A percentile compares a stretch with the other conserved stretches of the same genome.
These are phyloP conservation scores for Criorhina ranunculi DNA, from an alignment of 2,888 invertebrate genomes.

Conservation along the genomic window DNA sequence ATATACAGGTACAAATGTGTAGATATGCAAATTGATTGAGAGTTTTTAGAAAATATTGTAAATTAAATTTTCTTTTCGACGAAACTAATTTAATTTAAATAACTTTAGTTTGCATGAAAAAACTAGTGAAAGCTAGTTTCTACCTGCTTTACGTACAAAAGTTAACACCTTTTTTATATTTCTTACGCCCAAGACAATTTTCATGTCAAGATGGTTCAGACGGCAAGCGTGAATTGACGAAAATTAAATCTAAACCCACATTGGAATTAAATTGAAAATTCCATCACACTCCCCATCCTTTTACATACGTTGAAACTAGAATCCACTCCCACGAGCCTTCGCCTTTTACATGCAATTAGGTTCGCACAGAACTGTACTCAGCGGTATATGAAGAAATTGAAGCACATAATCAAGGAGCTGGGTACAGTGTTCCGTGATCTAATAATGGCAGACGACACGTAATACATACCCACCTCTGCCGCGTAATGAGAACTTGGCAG, in stretches of 20 bases:
- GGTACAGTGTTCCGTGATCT: neutral
- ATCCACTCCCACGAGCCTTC: neutral
- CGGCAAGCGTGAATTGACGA: neutral
- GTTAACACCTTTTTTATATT: too few species aligned
- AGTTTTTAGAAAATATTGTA: too few species aligned
- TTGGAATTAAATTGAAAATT: constrained; percentile 12
- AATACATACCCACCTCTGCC: neutral
- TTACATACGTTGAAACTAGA: neutral
- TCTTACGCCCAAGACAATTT: neutral
- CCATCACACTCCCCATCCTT: neutral
- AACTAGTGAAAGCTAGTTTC: too few species aligned
- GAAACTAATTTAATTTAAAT: too few species aligned
- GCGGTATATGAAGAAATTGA: neutral
- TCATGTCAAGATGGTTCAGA: too few species aligned
- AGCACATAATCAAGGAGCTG: constrained; percentile 1
- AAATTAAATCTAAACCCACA: constrained; percentile 1
- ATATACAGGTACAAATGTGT: too few species aligned
- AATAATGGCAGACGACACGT: constrained; percentile 1
- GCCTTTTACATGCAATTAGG: neutral
- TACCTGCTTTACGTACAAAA: too few species aligned
- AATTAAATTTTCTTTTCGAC: too few species aligned
- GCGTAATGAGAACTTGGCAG: neutral
- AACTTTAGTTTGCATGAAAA: too few species aligned
- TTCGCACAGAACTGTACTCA: neutral
- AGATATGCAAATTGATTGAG: too few species aligned